Conservation (phyloP, 2,113 vertebrate species). For the Pollachius pollachius region DNA sequence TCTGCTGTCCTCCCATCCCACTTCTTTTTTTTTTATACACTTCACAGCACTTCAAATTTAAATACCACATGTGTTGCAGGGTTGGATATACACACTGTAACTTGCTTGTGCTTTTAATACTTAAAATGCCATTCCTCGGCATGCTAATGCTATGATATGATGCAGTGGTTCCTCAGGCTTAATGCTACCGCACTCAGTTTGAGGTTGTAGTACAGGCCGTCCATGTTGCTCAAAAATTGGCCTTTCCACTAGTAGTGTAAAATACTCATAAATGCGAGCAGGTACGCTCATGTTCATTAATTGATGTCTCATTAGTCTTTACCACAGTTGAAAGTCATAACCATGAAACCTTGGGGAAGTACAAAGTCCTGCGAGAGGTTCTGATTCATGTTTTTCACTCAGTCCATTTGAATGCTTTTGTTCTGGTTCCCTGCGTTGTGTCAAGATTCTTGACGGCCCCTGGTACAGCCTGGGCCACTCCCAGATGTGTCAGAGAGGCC, state of each 20-base stretch:
- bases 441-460: slow-evolving; percentile 37
- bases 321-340: slow-evolving; percentile 2
- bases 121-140: too few species aligned
- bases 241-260: too few species aligned
- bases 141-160: neutral
- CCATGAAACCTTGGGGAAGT: slow-evolving; percentile 28
- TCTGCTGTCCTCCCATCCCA: slow-evolving; percentile 40
- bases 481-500: slow-evolving; percentile 64
- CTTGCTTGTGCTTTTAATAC: slow-evolving; percentile 31
- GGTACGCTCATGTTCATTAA: too few species aligned
- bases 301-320: neutral
- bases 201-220: too few species aligned
- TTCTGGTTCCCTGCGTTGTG: slow-evolving; percentile 45
- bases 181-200: too few species aligned
- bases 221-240: too few species aligned
- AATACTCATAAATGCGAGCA: too few species aligned
- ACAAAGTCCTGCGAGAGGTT: slow-evolving; percentile 27
- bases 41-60: neutral
- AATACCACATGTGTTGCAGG: neutral
- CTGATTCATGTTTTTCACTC: slow-evolving; percentile 5
- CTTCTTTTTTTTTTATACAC: slow-evolving; percentile 46
- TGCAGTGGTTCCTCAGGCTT: too few species aligned
- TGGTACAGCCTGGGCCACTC: slow-evolving; percentile 54
- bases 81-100: too few species aligned
- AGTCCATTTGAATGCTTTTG: slow-evolving; percentile 27